Evolutionary conservation across 1,140 invertebrate species (phyloP).

Genomic region (Chelonus insularis): DNA sequence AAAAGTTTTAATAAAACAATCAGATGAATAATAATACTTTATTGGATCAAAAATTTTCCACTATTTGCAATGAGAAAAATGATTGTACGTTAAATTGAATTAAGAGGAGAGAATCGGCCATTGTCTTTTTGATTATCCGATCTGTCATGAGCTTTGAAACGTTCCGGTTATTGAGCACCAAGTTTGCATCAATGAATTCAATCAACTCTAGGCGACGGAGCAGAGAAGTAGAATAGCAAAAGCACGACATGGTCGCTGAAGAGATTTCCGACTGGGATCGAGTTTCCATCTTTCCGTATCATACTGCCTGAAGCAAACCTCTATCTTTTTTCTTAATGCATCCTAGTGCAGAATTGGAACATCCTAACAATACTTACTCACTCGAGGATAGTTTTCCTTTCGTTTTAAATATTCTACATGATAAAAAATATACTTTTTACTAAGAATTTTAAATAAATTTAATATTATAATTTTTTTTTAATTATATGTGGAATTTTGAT

Average conservation of each 20-base stretch:
- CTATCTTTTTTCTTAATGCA: not conserved
- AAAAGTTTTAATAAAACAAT: too few species aligned
- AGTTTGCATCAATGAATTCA: conserved; percentile 28
- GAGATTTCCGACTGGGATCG: conserved; percentile 30
- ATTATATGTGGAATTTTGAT: too few species aligned
- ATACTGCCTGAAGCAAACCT: not conserved
- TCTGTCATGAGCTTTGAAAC: not conserved
- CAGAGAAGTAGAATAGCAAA: conserved; percentile 10
- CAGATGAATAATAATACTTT: too few species aligned
- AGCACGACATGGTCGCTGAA: conserved; percentile 4
- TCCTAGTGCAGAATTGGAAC: not conserved
- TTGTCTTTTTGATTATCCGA: not conserved
- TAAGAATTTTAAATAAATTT: too few species aligned
- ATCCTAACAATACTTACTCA: not conserved
- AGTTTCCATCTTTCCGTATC: conserved; percentile 17
- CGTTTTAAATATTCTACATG: too few species aligned
- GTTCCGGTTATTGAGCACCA: conserved; percentile 18
- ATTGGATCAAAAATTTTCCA: not conserved
- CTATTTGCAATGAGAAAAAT: not conserved
- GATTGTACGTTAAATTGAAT: not conserved
- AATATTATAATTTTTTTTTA: too few species aligned
- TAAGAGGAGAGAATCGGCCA: not conserved
- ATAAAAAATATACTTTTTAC: too few species aligned
- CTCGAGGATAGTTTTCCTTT: too few species aligned
- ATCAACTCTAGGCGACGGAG: conserved; percentile 23